Evolutionary conservation across 2,113 vertebrate genomes (phyloP).

Genomic region (Melanocharis versteri): DNA sequence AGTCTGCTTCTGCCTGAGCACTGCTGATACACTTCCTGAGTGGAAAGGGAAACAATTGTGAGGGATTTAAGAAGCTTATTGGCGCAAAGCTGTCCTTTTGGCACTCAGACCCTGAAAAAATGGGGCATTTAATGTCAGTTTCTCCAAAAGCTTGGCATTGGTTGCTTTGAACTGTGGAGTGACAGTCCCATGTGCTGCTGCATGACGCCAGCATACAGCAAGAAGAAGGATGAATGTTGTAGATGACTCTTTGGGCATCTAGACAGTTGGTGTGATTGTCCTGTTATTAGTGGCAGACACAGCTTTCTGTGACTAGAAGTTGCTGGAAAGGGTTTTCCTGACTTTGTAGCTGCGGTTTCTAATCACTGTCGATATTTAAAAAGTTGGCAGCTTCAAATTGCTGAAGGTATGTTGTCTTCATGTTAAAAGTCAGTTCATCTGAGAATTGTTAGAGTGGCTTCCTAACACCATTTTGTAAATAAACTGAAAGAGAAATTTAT

Average conservation of each 20-base stretch:
- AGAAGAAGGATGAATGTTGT: neutral
- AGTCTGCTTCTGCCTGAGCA: neutral
- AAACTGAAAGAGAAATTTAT: neutral
- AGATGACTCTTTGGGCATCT: neutral
- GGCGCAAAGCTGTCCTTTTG: neutral
- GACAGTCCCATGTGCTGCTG: neutral
- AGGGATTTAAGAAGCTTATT: neutral
- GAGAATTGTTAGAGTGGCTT: neutral
- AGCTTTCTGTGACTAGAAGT: neutral
- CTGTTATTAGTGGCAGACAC: neutral
- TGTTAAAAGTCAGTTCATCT: neutral
- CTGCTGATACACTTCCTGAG: neutral
- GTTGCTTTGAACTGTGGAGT: neutral
- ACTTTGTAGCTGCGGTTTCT: neutral
- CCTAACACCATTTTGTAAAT: neutral
- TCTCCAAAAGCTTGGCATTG: neutral
- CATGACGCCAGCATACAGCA: neutral
- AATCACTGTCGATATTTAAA: neutral
- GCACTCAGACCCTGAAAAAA: neutral
- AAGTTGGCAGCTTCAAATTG: neutral
- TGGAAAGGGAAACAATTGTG: neutral
- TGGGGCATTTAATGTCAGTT: neutral
- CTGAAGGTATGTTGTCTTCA: neutral
- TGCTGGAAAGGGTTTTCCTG: neutral
- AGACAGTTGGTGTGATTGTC: neutral